Evolutionary conservation across 2,888 invertebrate species (phyloP), one percentile per base, ranked within the genome.

Genomic region (Cephus nigrinus): DNA sequence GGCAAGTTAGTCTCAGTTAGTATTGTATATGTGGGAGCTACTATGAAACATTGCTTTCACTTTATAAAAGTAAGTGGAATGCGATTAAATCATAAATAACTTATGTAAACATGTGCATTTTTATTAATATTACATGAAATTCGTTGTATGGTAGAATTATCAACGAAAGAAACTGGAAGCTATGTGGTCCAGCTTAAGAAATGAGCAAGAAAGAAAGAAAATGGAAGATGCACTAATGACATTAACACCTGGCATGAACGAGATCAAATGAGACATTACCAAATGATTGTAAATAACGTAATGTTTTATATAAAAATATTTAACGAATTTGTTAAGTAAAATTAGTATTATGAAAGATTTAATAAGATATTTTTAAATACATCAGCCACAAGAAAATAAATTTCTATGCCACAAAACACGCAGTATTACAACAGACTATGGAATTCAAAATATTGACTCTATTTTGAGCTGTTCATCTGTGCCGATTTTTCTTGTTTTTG

Each of bases 31-130:
- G 93, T 94, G 1, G 96, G 96, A 33, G 97, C 96, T 4, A 96
- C 97, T 30, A 93, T 97, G 76, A 95, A 94, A 90, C 96, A 97
- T 82, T 96, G 96, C 91, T 96, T 95, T 87, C 94, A 94, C 84
- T 96, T 95, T 87, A 94, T 97, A 32, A 89, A 90, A 87, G 92
- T 92, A 85, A 86, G 83, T 80, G 55, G 2, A 55, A 23, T 55
- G 55, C 9, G 2, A 9, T 40, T 23, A 23, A 55, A 23, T 35
- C 2, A 12, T 36, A 55, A 55, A 5, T 23, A 55, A 55, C 23
- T 55, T 15, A 5, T 23, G 9, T 55, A 23, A 55, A 9, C 15
- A 55, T 55, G 1, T 55, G 5, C 9, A 23, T 55, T 23, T 55
- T 55, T 55, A 55, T 9, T 55, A 55, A 1, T 55, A 23, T 23